phyloP scores from a whole-genome alignment of 2,113 vertebrate genomes.

The Egretta garzetta region DNA sequence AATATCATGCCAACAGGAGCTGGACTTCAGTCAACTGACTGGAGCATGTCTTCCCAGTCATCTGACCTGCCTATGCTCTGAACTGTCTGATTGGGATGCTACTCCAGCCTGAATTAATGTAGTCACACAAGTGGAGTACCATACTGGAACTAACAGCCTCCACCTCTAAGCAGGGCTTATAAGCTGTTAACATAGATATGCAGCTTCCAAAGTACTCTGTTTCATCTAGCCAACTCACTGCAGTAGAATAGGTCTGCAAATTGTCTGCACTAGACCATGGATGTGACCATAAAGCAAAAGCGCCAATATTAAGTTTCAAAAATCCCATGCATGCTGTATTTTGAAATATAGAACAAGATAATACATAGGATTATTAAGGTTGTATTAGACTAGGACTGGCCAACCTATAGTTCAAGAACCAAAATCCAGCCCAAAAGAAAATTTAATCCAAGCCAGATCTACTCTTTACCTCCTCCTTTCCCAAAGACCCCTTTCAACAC shows the following conservation, averaged over 20 bases:
- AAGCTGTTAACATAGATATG: background rate
- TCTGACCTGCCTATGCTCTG: background rate
- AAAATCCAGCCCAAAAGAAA: background rate
- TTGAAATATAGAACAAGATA: background rate
- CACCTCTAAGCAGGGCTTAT: background rate
- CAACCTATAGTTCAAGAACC: background rate
- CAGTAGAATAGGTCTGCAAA: background rate
- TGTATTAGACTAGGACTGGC: background rate
- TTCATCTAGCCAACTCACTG: rapidly evolving
- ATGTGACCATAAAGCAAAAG: background rate
- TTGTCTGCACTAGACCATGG: background rate
- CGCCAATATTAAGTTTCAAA: background rate
- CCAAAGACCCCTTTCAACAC: background rate
- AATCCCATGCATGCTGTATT: background rate
- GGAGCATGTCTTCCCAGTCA: background rate
- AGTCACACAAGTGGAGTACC: background rate
- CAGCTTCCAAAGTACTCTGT: background rate
- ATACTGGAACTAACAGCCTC: background rate
- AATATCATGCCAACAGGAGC: background rate
- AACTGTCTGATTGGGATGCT: background rate
- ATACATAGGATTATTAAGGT: background rate
- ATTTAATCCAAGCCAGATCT: background rate
- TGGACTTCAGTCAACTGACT: background rate
- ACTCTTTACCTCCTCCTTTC: background rate
- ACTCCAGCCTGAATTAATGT: background rate